These are phyloP conservation scores for Spicauda simplicius DNA, from an alignment of 2,888 invertebrate genomes.

Conservation along the genomic window DNA sequence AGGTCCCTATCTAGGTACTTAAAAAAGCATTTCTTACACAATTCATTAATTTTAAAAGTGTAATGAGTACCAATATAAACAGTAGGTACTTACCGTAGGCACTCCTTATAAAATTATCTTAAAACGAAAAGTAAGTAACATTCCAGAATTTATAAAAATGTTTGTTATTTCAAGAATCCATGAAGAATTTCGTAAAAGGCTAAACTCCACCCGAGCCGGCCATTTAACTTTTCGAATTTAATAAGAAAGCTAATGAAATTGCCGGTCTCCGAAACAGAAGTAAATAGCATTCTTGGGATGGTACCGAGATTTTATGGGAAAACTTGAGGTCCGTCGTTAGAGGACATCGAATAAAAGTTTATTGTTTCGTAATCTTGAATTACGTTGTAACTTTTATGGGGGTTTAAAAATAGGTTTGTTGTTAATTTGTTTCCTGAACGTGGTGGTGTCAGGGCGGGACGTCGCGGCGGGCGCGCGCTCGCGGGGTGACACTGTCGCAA, in stretches of 20 bases:
- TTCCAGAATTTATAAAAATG: not conserved
- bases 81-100: too few species aligned
- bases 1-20: too few species aligned
- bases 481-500: constrained; percentile 36
- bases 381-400: constrained; percentile 16
- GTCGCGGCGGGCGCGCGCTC: constrained; percentile 30
- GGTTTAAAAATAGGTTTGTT: constrained; percentile 26
- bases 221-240: constrained; percentile 36
- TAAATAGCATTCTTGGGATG: constrained; percentile 29
- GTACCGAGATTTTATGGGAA: constrained; percentile 29
- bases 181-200: constrained; percentile 15
- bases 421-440: constrained; percentile 23
- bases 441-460: constrained; percentile 5
- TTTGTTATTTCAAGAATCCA: constrained; percentile 8
- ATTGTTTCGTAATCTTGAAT: constrained; percentile 28
- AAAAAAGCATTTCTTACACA: too few species aligned
- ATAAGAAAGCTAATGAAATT: constrained; percentile 35
- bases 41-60: too few species aligned
- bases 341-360: constrained; percentile 32
- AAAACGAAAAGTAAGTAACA: too few species aligned
- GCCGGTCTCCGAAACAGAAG: constrained; percentile 26
- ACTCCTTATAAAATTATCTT: too few species aligned
- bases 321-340: constrained; percentile 26
- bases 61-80: too few species aligned
- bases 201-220: constrained; percentile 15